Evolutionary conservation across 2,797 vertebrate genomes (phyloP).

Genomic region (Morus bassanus): DNA sequence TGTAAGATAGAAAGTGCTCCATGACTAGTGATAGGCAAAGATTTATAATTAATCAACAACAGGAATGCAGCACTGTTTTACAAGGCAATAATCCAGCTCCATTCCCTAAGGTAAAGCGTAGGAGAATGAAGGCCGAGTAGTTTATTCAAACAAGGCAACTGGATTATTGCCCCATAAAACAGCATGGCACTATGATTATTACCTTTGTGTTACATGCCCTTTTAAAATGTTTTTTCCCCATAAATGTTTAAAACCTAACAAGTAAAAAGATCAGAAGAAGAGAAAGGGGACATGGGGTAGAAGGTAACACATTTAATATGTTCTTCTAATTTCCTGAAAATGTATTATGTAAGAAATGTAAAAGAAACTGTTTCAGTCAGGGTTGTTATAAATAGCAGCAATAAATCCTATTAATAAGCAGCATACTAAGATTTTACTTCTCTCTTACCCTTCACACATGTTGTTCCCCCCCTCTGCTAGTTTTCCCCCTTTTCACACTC

Average conservation of each 20-base stretch:
- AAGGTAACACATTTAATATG: not conserved
- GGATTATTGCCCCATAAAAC: conserved; percentile 63
- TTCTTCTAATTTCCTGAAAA: conserved; percentile 3
- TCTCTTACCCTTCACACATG: not conserved
- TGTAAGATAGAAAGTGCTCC: not conserved
- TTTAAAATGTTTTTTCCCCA: conserved; percentile 38
- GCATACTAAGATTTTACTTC: not conserved
- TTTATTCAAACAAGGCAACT: conserved; percentile 59
- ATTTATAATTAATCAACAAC: conserved; percentile 56
- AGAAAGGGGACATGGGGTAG: not conserved
- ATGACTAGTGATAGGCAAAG: not conserved
- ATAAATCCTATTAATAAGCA: conserved; percentile 56
- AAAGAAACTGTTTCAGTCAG: not conserved
- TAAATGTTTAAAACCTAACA: conserved; percentile 55
- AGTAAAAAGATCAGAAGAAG: conserved; percentile 7
- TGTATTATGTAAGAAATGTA: not conserved
- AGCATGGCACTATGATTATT: conserved; percentile 54
- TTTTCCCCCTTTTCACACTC: not conserved
- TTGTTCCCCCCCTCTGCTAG: not conserved
- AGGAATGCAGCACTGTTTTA: conserved; percentile 34
- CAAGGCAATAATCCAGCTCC: conserved; percentile 61
- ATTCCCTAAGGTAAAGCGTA: conserved; percentile 30
- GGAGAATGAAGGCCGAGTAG: conserved; percentile 48
- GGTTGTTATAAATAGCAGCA: conserved; percentile 2
- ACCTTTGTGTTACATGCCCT: conserved; percentile 53